phyloP scores from a whole-genome alignment of 2,888 invertebrate species.

The Hartigia nigra region DNA sequence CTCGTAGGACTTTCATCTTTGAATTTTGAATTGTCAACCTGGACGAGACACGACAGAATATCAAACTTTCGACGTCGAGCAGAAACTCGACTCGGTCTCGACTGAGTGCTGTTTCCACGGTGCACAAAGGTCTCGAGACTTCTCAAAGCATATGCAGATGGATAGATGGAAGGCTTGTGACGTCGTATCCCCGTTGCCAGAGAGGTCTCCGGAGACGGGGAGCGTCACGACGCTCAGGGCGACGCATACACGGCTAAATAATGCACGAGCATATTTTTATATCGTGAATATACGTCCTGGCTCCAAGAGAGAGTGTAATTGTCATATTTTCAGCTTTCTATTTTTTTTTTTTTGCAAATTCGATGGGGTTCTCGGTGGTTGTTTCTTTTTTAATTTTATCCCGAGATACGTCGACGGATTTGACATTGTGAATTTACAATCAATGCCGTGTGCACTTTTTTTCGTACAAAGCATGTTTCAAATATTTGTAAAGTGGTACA shows the following conservation, averaged over 20 bases:
- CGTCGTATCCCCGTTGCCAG: constrained; percentile 48
- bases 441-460: not conserved
- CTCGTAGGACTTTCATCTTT: not conserved
- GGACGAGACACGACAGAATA: not conserved
- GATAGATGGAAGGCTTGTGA: constrained; percentile 60
- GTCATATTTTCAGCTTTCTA: constrained; percentile 9
- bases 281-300: constrained; percentile 30
- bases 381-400: not conserved
- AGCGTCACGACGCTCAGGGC: constrained; percentile 39
- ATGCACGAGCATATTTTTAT: constrained; percentile 58
- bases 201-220: constrained; percentile 49
- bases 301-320: constrained; percentile 18
- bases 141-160: constrained; percentile 57
- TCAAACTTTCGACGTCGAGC: not conserved
- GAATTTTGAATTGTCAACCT: not conserved
- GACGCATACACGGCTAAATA: constrained; percentile 48
- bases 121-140: constrained; percentile 11
- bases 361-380: not conserved
- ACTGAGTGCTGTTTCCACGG: constrained; percentile 1
- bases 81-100: not conserved
- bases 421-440: not conserved
- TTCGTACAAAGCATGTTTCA: not conserved
- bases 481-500: not conserved
- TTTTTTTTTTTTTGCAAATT: not conserved
- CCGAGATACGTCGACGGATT: not conserved